Evolutionary conservation across 2,113 vertebrate genomes (phyloP), one percentile per base, ranked within the genome.

Genomic region (Pyrgilauda ruficollis): DNA sequence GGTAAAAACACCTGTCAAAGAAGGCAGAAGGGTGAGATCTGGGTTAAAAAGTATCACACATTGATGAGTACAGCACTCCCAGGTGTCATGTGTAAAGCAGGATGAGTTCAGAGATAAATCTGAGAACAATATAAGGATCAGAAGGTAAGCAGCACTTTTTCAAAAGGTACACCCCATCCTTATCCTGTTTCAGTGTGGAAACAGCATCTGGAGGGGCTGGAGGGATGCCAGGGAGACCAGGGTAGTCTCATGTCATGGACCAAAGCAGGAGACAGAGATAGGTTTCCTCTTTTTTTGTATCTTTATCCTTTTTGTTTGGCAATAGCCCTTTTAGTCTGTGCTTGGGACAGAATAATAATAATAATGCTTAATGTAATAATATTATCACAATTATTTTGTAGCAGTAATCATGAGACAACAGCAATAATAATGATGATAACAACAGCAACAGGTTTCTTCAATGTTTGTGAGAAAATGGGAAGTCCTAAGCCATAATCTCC

Each of bases 121-220:
- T 41, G 49, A 44, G 49, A 37, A 23, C 20, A 30, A 24, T 6
- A 3, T 4, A 23, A 72, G 70, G 47, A 50, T 63, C 35, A 43
- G 62, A 78, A 91, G 9, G 8, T 73, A 67, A 83, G 39, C 4
- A 92, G 15, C 13, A 16, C 35, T 63, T 84, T 19, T 52, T 20
- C 21, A 39, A 52, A 18, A 87, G 15, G 21, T 13, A 13, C 20
- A 15, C 7, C 2, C 8, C 0, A 0, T 63, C 14, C 26, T 84
- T 63, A 18, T 12, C 21, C 10, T 55, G 5, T 50, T 92, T 26
- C 43, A 30, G 9, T 39, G n/a, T 63, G 43, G 47, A 43, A 79
- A 41, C 22, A 66, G 17, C 11, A 6, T 6, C 59, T 53, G 59
- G 5, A 6, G 39, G n/a, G n/a, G 41, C 13, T 80, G 63, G 28